phyloP scores from a whole-genome alignment of 2,888 invertebrate genomes.

The Agrenia bidenticulata region DNA sequence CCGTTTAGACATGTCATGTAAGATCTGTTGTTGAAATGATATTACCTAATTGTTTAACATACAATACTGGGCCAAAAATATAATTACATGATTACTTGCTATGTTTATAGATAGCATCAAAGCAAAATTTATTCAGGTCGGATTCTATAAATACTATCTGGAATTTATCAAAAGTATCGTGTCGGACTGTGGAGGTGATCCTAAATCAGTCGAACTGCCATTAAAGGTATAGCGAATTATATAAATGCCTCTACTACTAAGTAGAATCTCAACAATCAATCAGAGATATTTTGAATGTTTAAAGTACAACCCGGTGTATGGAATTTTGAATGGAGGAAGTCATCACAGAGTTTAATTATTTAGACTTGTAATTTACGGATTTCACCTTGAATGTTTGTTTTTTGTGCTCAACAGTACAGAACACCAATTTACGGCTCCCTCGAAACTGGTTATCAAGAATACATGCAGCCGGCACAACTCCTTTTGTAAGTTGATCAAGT shows the following conservation, averaged over 20 bases:
- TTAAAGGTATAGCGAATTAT: too few relatives aligned
- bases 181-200: background rate
- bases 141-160: background rate
- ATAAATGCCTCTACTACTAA: too few relatives aligned
- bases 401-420: background rate
- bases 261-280: too few relatives aligned
- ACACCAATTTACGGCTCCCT: background rate
- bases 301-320: too few relatives aligned
- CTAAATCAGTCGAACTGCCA: background rate
- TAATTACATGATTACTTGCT: background rate
- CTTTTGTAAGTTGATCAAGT: background rate
- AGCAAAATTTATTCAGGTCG: background rate
- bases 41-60: too few relatives aligned
- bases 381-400: background rate
- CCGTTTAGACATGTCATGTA: background rate
- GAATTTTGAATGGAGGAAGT: too few relatives aligned
- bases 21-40: too few relatives aligned
- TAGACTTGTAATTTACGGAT: too few relatives aligned
- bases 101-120: background rate
- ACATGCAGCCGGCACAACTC: constrained; percentile 1
- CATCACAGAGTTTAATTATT: too few relatives aligned
- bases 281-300: too few relatives aligned
- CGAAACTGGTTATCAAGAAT: background rate
- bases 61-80: background rate
- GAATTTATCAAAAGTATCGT: background rate